Base-by-base conservation (phyloP, 2,113 vertebrate species). In the Myrmecophaga tridactyla region DNA sequence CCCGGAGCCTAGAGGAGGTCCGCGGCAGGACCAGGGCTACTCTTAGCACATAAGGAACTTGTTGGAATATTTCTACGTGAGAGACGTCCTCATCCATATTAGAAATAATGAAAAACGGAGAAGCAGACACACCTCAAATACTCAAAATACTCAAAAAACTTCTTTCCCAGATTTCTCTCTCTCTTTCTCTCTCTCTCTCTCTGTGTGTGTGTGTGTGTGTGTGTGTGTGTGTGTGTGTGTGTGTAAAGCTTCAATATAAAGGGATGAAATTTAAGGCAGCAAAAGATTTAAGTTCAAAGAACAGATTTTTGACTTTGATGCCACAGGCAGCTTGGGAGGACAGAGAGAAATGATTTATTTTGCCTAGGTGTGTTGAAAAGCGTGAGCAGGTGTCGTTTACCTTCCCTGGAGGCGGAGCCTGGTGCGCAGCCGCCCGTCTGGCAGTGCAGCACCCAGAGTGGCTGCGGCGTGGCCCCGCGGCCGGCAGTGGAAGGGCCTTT, bases 401-500 rank as follows among this genome's bases (percentile, higher is more conserved):
- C 75, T 97, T 31, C 29, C 90, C 60, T 80, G 18, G 69, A 89
- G 88, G 70, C 70, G 80, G 90, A 77, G 51, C 94, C 63, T 62
- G 58, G n/a, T n/a, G n/a, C n/a, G n/a, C n/a, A n/a, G n/a, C n/a
- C n/a, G n/a, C n/a, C n/a, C n/a, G n/a, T n/a, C n/a, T n/a, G n/a
- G n/a, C n/a, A n/a, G n/a, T n/a, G n/a, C n/a, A n/a, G n/a, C n/a
- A n/a, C n/a, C n/a, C n/a, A n/a, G n/a, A n/a, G n/a, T n/a, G n/a
- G n/a, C n/a, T n/a, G n/a, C n/a, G n/a, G n/a, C n/a, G n/a, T n/a
- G n/a, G n/a, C n/a, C n/a, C 34, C 34, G 70, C 34, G 76, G 96
- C 95, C 85, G 97, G 96, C 60, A 89, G n/a, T 76, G 58, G 51
- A 70, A 86, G 41, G 73, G 97, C 81, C 89, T 97, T 89, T 92